Evolutionary conservation across 2,113 vertebrate species (phyloP).

Genomic region (Bubalus kerabau): DNA sequence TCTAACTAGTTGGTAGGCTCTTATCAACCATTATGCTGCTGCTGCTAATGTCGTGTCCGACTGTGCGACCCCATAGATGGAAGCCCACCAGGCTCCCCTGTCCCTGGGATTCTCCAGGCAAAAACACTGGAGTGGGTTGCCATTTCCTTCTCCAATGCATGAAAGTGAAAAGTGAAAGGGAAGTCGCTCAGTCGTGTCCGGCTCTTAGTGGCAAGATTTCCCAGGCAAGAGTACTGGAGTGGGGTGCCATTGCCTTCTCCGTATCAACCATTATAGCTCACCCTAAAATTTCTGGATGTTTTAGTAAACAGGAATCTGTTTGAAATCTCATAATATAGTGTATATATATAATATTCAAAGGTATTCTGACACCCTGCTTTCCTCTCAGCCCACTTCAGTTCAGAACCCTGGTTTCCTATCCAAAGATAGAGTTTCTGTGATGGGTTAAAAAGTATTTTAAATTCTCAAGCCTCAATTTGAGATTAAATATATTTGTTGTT

Average conservation of each 20-base stretch:
- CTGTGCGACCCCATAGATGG: too few relatives aligned
- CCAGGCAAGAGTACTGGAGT: too few relatives aligned
- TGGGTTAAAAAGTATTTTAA: background rate
- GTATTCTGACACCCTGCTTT: background rate
- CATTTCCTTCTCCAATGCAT: too few relatives aligned
- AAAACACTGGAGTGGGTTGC: too few relatives aligned
- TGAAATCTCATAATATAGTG: background rate
- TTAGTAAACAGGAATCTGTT: background rate
- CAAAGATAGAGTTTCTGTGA: background rate
- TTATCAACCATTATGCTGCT: background rate
- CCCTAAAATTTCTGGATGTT: background rate
- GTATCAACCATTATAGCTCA: background rate
- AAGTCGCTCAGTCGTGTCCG: too few relatives aligned
- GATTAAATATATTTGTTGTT: background rate
- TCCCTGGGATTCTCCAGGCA: too few relatives aligned
- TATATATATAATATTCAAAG: background rate
- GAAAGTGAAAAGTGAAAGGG: too few relatives aligned
- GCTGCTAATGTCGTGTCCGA: too few relatives aligned
- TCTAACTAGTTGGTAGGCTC: background rate
- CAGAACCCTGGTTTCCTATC: background rate
- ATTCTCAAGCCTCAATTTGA: background rate
- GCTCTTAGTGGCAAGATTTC: too few relatives aligned
- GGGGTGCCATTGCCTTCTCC: too few relatives aligned
- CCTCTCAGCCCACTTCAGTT: background rate
- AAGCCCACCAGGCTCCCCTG: too few relatives aligned